These are phyloP conservation scores for Triplophysa dalaica DNA, from an alignment of 2,113 vertebrate genomes.

Conservation along the genomic window DNA sequence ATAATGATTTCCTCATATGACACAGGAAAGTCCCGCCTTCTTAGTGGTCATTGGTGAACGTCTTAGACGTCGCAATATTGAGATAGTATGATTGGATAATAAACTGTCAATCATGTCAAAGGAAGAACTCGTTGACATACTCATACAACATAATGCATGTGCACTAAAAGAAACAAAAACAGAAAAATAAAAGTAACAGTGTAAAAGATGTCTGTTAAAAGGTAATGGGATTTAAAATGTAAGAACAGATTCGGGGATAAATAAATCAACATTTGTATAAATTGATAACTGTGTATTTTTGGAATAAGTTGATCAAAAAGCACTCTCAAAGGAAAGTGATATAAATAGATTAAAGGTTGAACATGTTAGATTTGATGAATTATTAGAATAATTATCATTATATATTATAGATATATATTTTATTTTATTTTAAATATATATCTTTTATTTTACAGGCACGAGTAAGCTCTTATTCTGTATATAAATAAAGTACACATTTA, in stretches of 20 bases:
- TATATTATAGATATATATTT: not conserved
- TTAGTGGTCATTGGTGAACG: conserved; percentile 49
- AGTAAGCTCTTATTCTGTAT: not conserved
- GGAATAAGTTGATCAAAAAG: not conserved
- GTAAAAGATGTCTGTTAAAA: too few relatives aligned
- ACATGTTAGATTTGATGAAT: too few relatives aligned
- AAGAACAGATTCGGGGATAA: not conserved
- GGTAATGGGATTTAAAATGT: not conserved
- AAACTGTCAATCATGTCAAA: not conserved
- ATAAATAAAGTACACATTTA: not conserved
- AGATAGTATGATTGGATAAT: conserved; percentile 51
- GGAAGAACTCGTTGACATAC: not conserved
- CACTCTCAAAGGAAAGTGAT: too few relatives aligned
- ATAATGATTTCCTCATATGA: conserved; percentile 24
- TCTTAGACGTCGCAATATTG: not conserved
- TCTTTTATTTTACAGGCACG: not conserved
- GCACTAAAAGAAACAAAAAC: not conserved
- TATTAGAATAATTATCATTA: not conserved
- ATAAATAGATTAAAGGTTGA: too few relatives aligned
- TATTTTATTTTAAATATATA: too few relatives aligned
- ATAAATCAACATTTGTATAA: not conserved
- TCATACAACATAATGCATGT: not conserved
- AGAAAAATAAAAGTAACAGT: too few relatives aligned
- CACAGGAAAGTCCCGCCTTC: conserved; percentile 45
- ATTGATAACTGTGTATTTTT: not conserved